These are phyloP conservation scores for Choloepus hoffmanni DNA, from an alignment of 2,113 vertebrate genomes.

Conservation along the genomic window DNA sequence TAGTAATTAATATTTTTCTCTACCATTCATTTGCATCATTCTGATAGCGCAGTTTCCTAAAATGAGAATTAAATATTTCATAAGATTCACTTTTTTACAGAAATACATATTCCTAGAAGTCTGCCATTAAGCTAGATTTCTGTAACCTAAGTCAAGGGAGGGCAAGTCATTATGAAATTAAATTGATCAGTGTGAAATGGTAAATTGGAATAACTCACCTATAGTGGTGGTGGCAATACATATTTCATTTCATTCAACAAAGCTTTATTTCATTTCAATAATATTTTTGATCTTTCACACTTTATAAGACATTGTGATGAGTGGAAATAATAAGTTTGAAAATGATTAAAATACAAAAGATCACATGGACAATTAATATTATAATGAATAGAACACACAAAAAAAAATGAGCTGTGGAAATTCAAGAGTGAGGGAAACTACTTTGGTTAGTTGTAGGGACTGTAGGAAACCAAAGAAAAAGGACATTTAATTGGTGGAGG, in stretches of 20 bases:
- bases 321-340: neutral
- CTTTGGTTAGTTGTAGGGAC: neutral
- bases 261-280: slow-evolving; percentile 17
- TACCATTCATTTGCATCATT: neutral
- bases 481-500: neutral
- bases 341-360: neutral
- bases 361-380: neutral
- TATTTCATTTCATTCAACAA: neutral
- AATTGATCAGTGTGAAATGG: slow-evolving; percentile 4
- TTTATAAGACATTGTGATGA: neutral
- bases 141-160: neutral
- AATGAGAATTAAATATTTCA: slow-evolving; percentile 14
- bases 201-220: neutral
- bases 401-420: neutral
- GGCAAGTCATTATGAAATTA: neutral
- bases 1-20: slow-evolving; percentile 29
- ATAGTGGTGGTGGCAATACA: neutral
- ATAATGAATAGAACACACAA: neutral
- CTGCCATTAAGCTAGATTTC: neutral
- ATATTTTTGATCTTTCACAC: neutral
- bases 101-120: neutral
- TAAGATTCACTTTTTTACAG: neutral
- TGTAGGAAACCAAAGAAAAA: neutral
- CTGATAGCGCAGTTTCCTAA: neutral
- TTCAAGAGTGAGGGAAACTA: neutral